Conservation (phyloP, 30 jellyfish, hydroid and myxozoan species). For the Aurelia aurita complex sp. Pacific region DNA sequence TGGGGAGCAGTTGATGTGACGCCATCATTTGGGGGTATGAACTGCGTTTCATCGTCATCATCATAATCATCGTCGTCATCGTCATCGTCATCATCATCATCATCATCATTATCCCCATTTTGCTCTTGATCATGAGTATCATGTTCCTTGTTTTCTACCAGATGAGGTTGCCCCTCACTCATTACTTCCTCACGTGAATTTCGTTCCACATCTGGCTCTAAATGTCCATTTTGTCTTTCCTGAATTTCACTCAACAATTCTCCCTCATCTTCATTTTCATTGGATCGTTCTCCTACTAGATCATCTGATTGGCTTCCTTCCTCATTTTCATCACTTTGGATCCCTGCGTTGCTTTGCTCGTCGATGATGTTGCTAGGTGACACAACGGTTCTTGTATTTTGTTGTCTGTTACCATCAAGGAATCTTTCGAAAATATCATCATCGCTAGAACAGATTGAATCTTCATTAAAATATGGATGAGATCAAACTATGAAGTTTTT, state of each 20-base stretch:
- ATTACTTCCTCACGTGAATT: too few species aligned
- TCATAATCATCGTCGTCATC: neutral
- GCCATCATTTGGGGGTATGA: neutral
- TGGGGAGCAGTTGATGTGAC: neutral
- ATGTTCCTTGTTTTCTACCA: too few species aligned
- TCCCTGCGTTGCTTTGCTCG: neutral
- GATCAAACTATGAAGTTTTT: neutral
- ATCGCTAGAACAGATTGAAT: slow-evolving; percentile 5
- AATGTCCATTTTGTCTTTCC: too few species aligned
- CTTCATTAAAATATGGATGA: neutral
- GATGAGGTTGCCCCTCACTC: too few species aligned
- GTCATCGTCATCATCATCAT: neutral
- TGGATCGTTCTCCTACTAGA: neutral
- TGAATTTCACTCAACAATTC: neutral
- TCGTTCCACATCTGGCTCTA: too few species aligned
- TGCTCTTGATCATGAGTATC: too few species aligned
- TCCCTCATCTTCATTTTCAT: neutral
- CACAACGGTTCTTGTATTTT: neutral
- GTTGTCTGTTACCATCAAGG: slow-evolving; percentile 12
- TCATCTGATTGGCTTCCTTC: neutral
- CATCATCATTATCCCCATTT: neutral
- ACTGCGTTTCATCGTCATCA: slow-evolving; percentile 4
- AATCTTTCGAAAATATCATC: slow-evolving; percentile 30
- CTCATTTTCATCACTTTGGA: neutral
- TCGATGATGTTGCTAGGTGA: neutral